These are phyloP conservation scores for Eupithecia dodoneata DNA, from an alignment of 2,888 invertebrate genomes.

Conservation along the genomic window DNA sequence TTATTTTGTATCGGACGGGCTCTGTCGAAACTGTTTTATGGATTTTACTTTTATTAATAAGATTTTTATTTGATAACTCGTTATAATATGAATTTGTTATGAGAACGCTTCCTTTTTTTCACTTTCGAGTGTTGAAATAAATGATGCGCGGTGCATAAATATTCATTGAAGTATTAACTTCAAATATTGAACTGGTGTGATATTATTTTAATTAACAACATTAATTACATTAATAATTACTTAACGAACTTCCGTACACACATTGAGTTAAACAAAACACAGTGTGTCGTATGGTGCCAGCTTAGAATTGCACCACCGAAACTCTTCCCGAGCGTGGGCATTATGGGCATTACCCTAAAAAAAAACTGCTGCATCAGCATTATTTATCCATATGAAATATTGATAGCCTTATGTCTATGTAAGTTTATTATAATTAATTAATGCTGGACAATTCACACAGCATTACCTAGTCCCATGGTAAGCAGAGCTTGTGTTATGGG, in stretches of 20 bases:
- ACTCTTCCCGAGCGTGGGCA: too few relatives aligned
- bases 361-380: too few relatives aligned
- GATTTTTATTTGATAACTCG: conserved; percentile 51
- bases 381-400: too few relatives aligned
- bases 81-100: conserved; percentile 44
- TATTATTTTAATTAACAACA: conserved; percentile 31
- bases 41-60: conserved; percentile 55
- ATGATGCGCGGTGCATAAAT: conserved; percentile 35
- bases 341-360: too few relatives aligned
- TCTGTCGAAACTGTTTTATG: conserved; percentile 59
- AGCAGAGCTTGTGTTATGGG: too few relatives aligned
- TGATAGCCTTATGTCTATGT: too few relatives aligned
- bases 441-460: too few relatives aligned
- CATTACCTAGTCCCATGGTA: too few relatives aligned
- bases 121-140: conserved; percentile 36
- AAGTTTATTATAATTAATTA: too few relatives aligned
- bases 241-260: conserved; percentile 17
- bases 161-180: conserved; percentile 37
- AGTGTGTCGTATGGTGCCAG: too few relatives aligned
- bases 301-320: too few relatives aligned
- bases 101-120: conserved; percentile 41
- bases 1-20: conserved; percentile 68
- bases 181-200: conserved; percentile 26
- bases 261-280: too few relatives aligned
- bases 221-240: conserved; percentile 22